Percentiles rank a stretch among this genome's conserved stretches.
These are phyloP conservation scores for Tetrao urogallus DNA, from an alignment of 2,113 vertebrate genomes.

Conservation along the genomic window DNA sequence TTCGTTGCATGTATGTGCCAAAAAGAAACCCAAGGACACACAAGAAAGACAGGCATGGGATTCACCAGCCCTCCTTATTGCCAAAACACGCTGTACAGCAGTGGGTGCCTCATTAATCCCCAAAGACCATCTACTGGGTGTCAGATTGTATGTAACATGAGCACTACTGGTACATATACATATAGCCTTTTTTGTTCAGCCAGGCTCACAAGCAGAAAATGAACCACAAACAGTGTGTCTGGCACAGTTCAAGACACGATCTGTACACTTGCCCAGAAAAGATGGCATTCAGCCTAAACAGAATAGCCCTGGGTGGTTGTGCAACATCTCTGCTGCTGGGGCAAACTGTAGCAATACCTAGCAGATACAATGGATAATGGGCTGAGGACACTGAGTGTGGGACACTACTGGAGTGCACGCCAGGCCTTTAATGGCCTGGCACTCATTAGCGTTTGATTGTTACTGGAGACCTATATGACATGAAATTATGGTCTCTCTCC, in stretches of 20 bases:
- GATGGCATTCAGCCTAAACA: slow-evolving; percentile 38
- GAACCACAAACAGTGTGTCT: background rate
- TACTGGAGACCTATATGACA: background rate
- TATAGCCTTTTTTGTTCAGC: background rate
- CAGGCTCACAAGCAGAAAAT: background rate
- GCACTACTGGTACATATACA: background rate
- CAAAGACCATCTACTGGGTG: slow-evolving; percentile 7
- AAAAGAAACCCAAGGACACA: slow-evolving; percentile 8
- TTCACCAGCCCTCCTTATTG: background rate
- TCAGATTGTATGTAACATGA: background rate
- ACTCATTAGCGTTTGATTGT: background rate
- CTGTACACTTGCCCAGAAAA: slow-evolving; percentile 40
- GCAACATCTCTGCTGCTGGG: background rate
- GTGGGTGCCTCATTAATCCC: slow-evolving; percentile 36
- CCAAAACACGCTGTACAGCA: slow-evolving; percentile 36
- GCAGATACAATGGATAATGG: background rate
- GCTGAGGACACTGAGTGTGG: background rate
- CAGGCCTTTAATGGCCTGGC: background rate
- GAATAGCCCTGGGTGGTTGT: slow-evolving; percentile 27
- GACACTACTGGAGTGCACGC: background rate
- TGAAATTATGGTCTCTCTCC: background rate
- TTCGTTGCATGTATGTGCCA: slow-evolving; percentile 21
- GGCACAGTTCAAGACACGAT: slow-evolving; percentile 38
- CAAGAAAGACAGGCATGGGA: slow-evolving; percentile 30
- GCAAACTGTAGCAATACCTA: slow-evolving; percentile 4